Evolutionary conservation across 2,113 vertebrate genomes (phyloP).

Genomic region (Rhea americana): DNA sequence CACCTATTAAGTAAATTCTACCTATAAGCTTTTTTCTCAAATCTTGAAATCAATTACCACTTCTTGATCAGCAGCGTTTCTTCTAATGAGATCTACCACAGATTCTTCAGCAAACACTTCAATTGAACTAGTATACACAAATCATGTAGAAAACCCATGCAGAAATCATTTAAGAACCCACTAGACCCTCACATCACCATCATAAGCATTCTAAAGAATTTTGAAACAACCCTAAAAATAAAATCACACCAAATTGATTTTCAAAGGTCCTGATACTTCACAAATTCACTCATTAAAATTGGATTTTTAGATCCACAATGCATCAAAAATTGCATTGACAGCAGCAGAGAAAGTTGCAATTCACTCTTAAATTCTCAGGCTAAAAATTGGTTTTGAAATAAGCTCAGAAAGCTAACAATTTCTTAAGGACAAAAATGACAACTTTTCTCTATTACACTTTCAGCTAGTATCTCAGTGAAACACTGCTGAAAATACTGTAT

Average conservation of each 20-base stretch:
- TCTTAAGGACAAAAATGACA: neutral
- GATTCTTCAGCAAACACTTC: neutral
- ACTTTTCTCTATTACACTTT: neutral
- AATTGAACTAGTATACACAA: neutral
- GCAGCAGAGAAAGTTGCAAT: neutral
- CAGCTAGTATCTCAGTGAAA: neutral
- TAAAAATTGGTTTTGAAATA: neutral
- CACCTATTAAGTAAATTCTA: neutral
- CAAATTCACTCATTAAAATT: neutral
- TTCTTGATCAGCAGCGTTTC: neutral
- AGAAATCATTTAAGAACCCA: neutral
- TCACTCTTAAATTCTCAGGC: neutral
- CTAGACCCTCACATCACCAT: neutral
- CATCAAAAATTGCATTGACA: neutral
- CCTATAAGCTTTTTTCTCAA: neutral
- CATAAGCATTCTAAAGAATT: neutral
- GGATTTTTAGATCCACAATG: neutral
- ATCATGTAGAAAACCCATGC: neutral
- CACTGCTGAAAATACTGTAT: neutral
- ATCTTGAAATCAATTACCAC: neutral
- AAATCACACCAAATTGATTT: neutral
- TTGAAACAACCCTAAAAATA: neutral
- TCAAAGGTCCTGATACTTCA: neutral
- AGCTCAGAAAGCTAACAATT: neutral
- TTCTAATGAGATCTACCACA: neutral